These are phyloP conservation scores for Geotrupes spiniger DNA, from an alignment of 2,888 invertebrate genomes.

Conservation along the genomic window DNA sequence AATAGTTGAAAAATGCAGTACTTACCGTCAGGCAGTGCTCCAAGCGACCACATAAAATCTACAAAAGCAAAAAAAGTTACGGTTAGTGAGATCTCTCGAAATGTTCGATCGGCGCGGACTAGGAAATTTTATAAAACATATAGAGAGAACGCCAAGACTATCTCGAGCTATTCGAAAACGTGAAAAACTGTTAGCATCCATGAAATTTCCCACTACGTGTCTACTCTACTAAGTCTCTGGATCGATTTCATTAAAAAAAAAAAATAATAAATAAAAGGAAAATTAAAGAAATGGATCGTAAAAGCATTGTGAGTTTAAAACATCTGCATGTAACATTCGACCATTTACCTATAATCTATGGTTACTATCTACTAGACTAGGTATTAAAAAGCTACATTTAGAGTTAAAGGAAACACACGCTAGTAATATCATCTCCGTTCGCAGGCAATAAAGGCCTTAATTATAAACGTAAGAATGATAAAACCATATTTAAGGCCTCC, in stretches of 20 bases:
- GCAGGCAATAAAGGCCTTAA: constrained; percentile 25
- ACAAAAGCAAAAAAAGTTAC: constrained; percentile 58
- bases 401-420: constrained; percentile 1
- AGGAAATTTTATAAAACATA: constrained; percentile 18
- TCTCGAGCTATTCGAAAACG: constrained; percentile 20
- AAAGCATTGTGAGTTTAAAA: constrained; percentile 10
- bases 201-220: constrained; percentile 52
- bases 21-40: constrained; percentile 97
- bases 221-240: constrained; percentile 39
- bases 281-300: neutral
- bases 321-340: constrained; percentile 34
- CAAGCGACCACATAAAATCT: constrained; percentile 99
- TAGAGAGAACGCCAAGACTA: constrained; percentile 18
- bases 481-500: constrained; percentile 25
- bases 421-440: constrained; percentile 1
- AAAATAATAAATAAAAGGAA: constrained; percentile 17
- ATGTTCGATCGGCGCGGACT: constrained; percentile 3
- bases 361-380: neutral
- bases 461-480: constrained; percentile 20
- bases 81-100: constrained; percentile 36
- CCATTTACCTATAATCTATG: constrained; percentile 20
- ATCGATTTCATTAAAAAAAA: constrained; percentile 26
- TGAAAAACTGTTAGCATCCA: constrained; percentile 45
- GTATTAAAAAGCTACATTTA: constrained; percentile 1
- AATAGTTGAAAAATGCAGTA: constrained; percentile 36